Evolutionary conservation across 2,113 vertebrate species (phyloP).

Genomic region (Puntigrus tetrazona): DNA sequence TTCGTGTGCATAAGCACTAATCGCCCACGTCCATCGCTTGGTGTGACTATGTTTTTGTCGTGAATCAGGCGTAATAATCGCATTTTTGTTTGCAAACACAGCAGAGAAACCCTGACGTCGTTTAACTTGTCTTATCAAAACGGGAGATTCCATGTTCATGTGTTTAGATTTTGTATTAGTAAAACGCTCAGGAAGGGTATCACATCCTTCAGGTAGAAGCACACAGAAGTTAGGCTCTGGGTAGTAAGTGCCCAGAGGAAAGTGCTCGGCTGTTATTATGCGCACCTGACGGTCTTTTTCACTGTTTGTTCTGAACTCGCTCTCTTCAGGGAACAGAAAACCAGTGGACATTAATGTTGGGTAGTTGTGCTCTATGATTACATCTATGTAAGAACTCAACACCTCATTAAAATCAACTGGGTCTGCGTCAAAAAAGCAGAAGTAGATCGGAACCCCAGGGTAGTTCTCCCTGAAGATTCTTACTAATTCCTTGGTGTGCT

Average conservation of each 20-base stretch:
- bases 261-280: not conserved
- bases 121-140: not conserved
- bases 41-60: not conserved
- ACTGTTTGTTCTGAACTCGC: rapidly evolving
- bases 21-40: not conserved
- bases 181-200: not conserved
- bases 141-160: not conserved
- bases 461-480: not conserved
- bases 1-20: not conserved
- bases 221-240: slow-evolving; percentile 25
- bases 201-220: not conserved
- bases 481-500: not conserved
- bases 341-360: slow-evolving; percentile 29
- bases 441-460: not conserved
- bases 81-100: not conserved
- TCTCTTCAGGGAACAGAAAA: not conserved
- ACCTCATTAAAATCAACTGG: not conserved
- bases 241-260: slow-evolving; percentile 13
- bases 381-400: not conserved
- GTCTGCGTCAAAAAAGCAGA: slow-evolving; percentile 9
- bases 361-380: not conserved
- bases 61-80: not conserved
- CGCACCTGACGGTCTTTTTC: not conserved
- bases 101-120: not conserved
- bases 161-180: rapidly evolving